phyloP scores from a whole-genome alignment of 2,113 vertebrate genomes.

The Oreochromis tanganicae region DNA sequence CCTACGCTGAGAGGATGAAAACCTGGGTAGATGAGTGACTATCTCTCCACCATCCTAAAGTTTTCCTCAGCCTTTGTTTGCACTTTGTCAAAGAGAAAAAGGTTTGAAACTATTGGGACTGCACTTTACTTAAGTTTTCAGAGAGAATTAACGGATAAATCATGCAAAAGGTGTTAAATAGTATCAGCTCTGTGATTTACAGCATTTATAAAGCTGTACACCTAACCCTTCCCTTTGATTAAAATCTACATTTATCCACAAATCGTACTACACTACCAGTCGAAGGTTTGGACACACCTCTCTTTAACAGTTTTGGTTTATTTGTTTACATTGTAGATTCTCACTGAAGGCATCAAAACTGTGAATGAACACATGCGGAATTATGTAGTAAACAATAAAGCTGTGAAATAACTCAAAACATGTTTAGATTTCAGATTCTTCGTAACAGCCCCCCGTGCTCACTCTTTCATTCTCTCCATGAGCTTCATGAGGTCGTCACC shows the following conservation, averaged over 20 bases:
- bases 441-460: not conserved
- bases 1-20: slow-evolving; percentile 44
- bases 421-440: not conserved
- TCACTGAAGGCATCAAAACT: not conserved
- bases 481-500: not conserved
- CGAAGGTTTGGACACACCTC: not conserved
- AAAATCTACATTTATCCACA: not conserved
- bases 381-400: not conserved
- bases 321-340: not conserved
- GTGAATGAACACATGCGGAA: not conserved
- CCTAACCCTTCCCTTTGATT: not conserved
- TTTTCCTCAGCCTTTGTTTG: not conserved
- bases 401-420: not conserved
- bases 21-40: not conserved
- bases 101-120: not conserved
- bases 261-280: not conserved
- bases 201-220: not conserved
- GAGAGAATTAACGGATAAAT: not conserved
- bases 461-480: not conserved
- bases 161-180: not conserved
- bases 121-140: not conserved
- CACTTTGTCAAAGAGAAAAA: not conserved
- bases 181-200: not conserved
- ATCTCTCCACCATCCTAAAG: fast-evolving
- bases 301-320: not conserved